Base-by-base conservation (phyloP, 2,888 invertebrate species). In the Euspilapteryx auroguttella region DNA sequence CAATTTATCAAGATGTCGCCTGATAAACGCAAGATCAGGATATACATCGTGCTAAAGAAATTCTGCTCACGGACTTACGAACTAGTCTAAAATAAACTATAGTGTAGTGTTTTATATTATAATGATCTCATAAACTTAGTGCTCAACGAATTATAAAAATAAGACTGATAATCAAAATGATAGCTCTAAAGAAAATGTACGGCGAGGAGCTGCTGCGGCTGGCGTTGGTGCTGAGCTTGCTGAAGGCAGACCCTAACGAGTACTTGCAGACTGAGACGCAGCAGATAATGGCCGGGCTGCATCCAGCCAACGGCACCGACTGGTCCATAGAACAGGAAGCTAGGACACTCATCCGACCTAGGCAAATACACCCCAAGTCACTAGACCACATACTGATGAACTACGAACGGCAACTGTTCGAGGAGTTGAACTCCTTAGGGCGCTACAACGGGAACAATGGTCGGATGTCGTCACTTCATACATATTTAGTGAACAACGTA, bases 141-240 rank as follows among this genome's bases (percentile, higher is more conserved):
- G n/a, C n/a, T n/a, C n/a, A n/a, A n/a, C n/a, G n/a, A n/a, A n/a
- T n/a, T n/a, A n/a, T n/a, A n/a, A n/a, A n/a, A n/a, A n/a, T n/a
- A n/a, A n/a, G n/a, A n/a, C n/a, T n/a, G n/a, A n/a, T n/a, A 17
- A 17, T 22, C 28, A 45, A 26, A 13, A 91, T 91, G 90, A 79
- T 90, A 66, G 85, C 86, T 44, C 65, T 89, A 44, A 91, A 91
- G 71, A 91, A 91, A 59, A 68, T 88, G 25, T 88, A 88, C 47
- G 83, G 87, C 28, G 88, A 89, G 55, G 90, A 91, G 73, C 73
- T 92, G 46, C 63, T 93, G 37, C 85, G 91, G 56, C 69, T 92
- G 41, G 87, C 93, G 40, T 58, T 94, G 55, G 79, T 93, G 40
- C 71, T 93, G 45, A 86, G 92, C 56, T 77, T 94, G 38, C 59